Evolutionary conservation across 2,113 vertebrate species (phyloP), one percentile per base, ranked within the genome.

Genomic region (Hepsetus odoe): DNA sequence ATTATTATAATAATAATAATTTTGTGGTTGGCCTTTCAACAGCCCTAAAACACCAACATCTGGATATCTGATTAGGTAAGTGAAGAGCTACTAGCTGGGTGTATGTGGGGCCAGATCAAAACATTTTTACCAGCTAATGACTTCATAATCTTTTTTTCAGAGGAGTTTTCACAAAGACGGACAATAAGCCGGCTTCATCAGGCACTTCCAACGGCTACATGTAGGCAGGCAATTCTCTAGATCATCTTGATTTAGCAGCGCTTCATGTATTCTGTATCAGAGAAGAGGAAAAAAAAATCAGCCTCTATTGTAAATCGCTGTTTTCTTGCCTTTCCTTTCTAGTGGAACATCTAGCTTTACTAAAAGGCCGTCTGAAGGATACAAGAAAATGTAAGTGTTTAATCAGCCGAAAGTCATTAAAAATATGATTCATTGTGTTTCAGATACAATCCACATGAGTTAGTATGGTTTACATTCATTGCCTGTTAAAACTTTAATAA

Each of bases 321-420:
- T 12, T 5, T 58, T 58, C 56, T 35, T 18, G 5, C 18, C 33
- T 20, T 28, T 58, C 35, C 5, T 24, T 26, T 32, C 11, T 80
- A 92, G 90, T 38, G 77, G 49, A 58, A 35, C 83, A 14, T 67
- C 73, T 42, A 82, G 76, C 71, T 86, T 89, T 76, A 82, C 10
- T 67, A 92, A 91, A 88, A 94, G 84, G 28, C 74, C 89, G 5
- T 91, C 91, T 4, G 91, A 91, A 18, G 80, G 2, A 79, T 93
- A 94, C 89, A 94, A 91, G 90, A 91, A 78, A 85, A 91, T 93
- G 93, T 94, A 80, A 93, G 92, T 35, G 26, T 22, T 32, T 55
- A 6, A 26, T 64, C n/a, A n/a, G 16, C 11, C 6, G n/a, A 64
- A 5, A 53, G 59, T 53, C 12, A 20, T 38, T 46, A 42, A 35